Evolutionary conservation across 2,888 invertebrate species (phyloP).

Genomic region (Tanypteryx hageni): DNA sequence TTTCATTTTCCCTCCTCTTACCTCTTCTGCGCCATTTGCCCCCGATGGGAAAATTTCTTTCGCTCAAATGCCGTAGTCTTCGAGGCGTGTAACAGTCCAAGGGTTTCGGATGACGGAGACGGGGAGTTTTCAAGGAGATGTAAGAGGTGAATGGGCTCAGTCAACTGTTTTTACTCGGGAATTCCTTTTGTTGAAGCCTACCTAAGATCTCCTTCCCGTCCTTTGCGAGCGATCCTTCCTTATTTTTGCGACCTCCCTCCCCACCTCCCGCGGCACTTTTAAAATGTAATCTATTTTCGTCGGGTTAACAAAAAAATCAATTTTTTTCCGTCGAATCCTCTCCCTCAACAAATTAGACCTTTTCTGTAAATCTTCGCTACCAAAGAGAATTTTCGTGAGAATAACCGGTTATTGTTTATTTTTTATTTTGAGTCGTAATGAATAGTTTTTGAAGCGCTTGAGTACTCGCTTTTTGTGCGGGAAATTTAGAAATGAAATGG

Average conservation of each 20-base stretch:
- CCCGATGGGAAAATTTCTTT: conserved; percentile 29
- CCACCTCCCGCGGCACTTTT: background rate
- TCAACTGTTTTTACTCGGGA: conserved; percentile 4
- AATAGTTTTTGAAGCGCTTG: too few relatives aligned
- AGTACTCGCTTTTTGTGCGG: too few relatives aligned
- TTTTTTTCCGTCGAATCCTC: background rate
- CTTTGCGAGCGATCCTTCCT: background rate
- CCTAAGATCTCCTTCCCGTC: background rate
- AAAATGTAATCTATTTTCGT: background rate
- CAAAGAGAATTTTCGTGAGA: too few relatives aligned
- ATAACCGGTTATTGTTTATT: too few relatives aligned
- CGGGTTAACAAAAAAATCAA: background rate
- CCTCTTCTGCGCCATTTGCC: background rate
- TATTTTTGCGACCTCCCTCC: background rate
- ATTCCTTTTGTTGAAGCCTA: conserved; percentile 4
- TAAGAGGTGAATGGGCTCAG: background rate
- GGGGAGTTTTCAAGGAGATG: background rate
- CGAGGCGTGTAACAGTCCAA: conserved; percentile 1
- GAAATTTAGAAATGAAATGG: too few relatives aligned
- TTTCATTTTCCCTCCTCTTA: background rate
- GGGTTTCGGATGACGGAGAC: background rate
- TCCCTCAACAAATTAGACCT: background rate
- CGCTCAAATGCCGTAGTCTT: conserved; percentile 18
- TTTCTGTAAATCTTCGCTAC: too few relatives aligned
- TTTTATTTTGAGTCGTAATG: too few relatives aligned